Percentiles rank a stretch among this genome's conserved stretches.
phyloP scores from a whole-genome alignment of 1,140 invertebrate genomes.

The Leptinotarsa lineolata region DNA sequence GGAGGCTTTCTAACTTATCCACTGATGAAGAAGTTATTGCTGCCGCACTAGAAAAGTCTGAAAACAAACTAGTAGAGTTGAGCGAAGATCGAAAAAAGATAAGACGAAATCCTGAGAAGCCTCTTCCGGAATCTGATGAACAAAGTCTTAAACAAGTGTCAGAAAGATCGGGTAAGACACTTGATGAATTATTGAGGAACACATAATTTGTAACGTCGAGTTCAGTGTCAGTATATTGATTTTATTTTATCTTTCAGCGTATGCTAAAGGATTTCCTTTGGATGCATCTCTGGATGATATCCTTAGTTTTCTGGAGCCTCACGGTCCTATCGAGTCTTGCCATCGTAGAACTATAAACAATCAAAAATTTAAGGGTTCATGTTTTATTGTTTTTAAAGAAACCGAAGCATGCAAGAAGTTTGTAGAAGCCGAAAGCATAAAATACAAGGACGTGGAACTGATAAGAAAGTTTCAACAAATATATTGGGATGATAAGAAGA shows the following conservation, averaged over 20 bases:
- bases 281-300: conserved; percentile 73
- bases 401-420: conserved; percentile 72
- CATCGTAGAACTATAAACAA: conserved; percentile 71
- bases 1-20: conserved; percentile 76
- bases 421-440: conserved; percentile 66
- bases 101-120: conserved; percentile 73
- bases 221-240: not conserved
- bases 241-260: conserved; percentile 61
- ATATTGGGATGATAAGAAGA: conserved; percentile 73
- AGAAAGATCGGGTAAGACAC: conserved; percentile 63
- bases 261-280: conserved; percentile 87
- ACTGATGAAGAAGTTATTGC: conserved; percentile 73
- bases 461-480: conserved; percentile 72
- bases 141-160: conserved; percentile 78
- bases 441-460: conserved; percentile 74
- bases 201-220: no score
- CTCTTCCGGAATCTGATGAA: conserved; percentile 84
- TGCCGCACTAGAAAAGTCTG: conserved; percentile 75
- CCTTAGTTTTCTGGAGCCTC: conserved; percentile 73
- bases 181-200: conserved; percentile 1
- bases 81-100: conserved; percentile 84
- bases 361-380: conserved; percentile 83
- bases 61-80: conserved; percentile 74
- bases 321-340: conserved; percentile 77
- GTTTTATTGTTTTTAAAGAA: conserved; percentile 83